Evolutionary conservation across 2,797 vertebrate genomes (phyloP).

Genomic region (Fistularia tabacaria): DNA sequence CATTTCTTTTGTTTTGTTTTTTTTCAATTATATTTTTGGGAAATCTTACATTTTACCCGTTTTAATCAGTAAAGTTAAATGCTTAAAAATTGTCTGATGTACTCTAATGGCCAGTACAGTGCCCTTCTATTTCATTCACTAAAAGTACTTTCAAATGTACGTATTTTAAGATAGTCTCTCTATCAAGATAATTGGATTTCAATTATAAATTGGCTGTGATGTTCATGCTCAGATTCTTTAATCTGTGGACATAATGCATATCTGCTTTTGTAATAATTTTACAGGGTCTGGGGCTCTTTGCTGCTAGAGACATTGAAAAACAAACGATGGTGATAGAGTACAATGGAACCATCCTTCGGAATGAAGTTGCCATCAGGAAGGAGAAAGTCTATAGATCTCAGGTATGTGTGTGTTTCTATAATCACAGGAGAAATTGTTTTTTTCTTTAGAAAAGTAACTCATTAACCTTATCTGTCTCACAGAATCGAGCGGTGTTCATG

Average conservation of each 20-base stretch:
- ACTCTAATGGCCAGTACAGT: no score
- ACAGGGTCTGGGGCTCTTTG: slow-evolving; percentile 94
- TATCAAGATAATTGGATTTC: no score
- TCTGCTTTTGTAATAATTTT: slow-evolving; percentile 16
- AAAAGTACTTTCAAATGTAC: no score
- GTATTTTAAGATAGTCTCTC: no score
- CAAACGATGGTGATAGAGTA: slow-evolving; percentile 99
- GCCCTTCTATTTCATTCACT: no score
- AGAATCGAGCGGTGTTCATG: slow-evolving; percentile 97
- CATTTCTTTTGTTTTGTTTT: no score
- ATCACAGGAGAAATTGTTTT: neutral
- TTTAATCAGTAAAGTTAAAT: neutral
- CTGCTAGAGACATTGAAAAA: slow-evolving; percentile 96
- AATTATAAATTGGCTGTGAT: no score
- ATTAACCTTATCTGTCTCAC: slow-evolving; percentile 9
- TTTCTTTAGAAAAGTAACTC: neutral
- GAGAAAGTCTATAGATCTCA: slow-evolving; percentile 90
- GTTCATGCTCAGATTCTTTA: neutral
- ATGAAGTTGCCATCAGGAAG: slow-evolving; percentile 93
- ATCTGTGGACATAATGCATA: slow-evolving; percentile 8
- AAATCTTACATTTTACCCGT: neutral
- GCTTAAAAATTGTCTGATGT: no score
- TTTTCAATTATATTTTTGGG: neutral
- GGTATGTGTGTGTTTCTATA: slow-evolving; percentile 64
- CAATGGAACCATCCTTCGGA: slow-evolving; percentile 93